Evolutionary conservation across 2,113 vertebrate species (phyloP).

Genomic region (Gambusia affinis): DNA sequence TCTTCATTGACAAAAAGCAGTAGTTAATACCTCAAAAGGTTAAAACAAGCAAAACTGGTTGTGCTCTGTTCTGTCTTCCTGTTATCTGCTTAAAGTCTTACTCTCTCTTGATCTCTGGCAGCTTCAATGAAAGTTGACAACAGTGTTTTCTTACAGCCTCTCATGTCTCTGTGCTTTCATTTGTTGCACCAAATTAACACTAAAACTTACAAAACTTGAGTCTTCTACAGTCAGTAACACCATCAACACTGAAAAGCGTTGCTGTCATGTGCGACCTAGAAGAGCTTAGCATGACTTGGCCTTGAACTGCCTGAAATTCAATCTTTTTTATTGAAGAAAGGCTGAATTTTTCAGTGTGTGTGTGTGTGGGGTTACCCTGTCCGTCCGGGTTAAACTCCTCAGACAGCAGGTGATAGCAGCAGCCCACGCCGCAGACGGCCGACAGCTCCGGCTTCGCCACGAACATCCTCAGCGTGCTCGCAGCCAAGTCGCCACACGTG

Average conservation of each 20-base stretch:
- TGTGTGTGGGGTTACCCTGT: conserved; percentile 74
- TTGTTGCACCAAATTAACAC: neutral
- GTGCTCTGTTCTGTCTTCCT: neutral
- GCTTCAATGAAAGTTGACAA: neutral
- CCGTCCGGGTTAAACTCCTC: conserved; percentile 87
- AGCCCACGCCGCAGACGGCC: conserved; percentile 93
- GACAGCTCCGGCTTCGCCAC: conserved; percentile 86
- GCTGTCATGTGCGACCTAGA: neutral
- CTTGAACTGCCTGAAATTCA: neutral
- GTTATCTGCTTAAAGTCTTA: neutral
- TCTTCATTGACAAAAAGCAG: neutral
- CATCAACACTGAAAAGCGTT: too few species aligned
- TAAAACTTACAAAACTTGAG: neutral
- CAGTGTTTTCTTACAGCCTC: neutral
- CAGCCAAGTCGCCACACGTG: conserved; percentile 94
- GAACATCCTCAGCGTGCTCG: conserved; percentile 86
- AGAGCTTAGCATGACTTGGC: neutral
- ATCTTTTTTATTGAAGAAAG: neutral
- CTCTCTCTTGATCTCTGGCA: neutral
- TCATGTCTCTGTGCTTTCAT: neutral
- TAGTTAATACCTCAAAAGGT: neutral
- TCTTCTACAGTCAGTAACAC: too few species aligned
- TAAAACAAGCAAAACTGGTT: neutral
- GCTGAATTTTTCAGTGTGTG: neutral
- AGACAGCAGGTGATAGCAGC: conserved; percentile 96